Base-by-base conservation (phyloP, 2,113 vertebrate species). In the Spea bombifrons region DNA sequence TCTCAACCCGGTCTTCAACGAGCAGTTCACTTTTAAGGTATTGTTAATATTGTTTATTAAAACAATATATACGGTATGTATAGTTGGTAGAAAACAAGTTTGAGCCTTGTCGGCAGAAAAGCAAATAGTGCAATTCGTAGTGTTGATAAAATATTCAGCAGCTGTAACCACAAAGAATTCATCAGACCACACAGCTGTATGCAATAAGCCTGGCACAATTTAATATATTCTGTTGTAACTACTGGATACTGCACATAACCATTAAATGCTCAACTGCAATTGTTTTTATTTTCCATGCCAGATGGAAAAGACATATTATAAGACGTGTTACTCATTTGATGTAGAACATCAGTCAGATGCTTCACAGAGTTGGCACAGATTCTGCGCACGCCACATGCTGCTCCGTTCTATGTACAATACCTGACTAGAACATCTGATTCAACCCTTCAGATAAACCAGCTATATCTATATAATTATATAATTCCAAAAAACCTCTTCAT, bases 21-120 rank as follows among this genome's bases (percentile, higher is more conserved):
- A 94, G 70, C 91, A 93, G 80, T 94, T 94, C 84, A 94, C 92
- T 75, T 94, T 94, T 88, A 94, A 94, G 93, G 93, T 94, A 93
- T 64, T 84, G 81, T 82, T 81, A 78, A 81, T 0, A 47, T 67
- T 49, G 13, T 15, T 45, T 46, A 46, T 12, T 30, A 64, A 30
- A 30, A 66, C 4, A 46, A 67, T 13, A 47, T 46, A n/a, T n/a
- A n/a, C n/a, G n/a, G n/a, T n/a, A 59, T 59, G 12, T 59, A 12
- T 59, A 13, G 10, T 59, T 13, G 5, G 55, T 59, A 59, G 15
- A 13, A 13, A 5, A 59, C 15, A 30, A 30, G 30, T 30, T 30
- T 1, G 15, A 59, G 12, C 8, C 2, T 13, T 8, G 55, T 2
- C 15, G 1, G 3, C 55, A 59, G 55, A 3, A 59, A 59, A 59